Evolutionary conservation across 2,797 vertebrate genomes (phyloP).

Genomic region (Ispidina lecontei): DNA sequence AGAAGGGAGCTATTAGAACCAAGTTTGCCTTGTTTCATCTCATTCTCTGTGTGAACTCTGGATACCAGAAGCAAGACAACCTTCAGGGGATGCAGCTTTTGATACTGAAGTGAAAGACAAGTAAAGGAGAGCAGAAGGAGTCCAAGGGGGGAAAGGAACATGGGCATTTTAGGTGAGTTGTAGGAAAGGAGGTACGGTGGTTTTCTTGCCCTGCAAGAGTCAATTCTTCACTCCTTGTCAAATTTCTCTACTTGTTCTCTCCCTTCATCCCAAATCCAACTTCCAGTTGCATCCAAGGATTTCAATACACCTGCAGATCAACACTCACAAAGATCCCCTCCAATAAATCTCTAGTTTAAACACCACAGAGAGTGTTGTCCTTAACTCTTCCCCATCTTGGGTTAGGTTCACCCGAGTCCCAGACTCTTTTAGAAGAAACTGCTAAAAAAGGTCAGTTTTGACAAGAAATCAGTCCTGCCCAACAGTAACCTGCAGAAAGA

Average conservation of each 20-base stretch:
- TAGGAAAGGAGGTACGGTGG: neutral
- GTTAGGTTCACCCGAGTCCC: neutral
- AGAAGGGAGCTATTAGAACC: constrained; percentile 34
- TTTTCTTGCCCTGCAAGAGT: neutral
- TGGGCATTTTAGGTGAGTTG: neutral
- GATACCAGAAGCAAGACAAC: neutral
- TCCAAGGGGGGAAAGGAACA: neutral
- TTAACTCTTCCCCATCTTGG: neutral
- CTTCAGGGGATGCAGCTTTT: neutral
- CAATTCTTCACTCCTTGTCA: neutral
- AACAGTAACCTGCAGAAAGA: constrained; percentile 6
- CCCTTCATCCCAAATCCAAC: neutral
- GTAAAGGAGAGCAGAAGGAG: neutral
- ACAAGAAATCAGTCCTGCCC: constrained; percentile 6
- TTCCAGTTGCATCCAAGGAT: neutral
- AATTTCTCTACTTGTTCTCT: neutral
- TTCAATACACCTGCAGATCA: neutral
- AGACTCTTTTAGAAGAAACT: neutral
- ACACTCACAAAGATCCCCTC: neutral
- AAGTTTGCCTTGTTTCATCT: constrained; percentile 45
- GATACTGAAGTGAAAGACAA: neutral
- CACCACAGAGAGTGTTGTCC: neutral
- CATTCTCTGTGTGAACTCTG: neutral
- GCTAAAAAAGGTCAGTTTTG: neutral
- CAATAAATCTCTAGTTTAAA: neutral